phyloP scores from a whole-genome alignment of 1,140 invertebrate species.

The Copidosoma floridanum region DNA sequence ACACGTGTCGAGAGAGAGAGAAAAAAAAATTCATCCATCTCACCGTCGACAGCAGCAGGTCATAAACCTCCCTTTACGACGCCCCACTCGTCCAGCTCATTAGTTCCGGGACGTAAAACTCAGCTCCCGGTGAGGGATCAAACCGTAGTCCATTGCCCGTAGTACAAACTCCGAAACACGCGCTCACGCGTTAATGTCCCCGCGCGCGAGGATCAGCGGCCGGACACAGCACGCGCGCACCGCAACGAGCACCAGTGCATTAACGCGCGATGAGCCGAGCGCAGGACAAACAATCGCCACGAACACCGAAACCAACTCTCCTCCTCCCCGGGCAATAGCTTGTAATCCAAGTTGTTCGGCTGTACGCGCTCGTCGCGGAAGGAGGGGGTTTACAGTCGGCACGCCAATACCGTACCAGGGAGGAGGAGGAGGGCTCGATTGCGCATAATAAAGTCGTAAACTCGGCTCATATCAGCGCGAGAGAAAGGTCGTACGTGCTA shows the following conservation, averaged over 20 bases:
- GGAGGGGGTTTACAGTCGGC: background rate
- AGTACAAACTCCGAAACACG: background rate
- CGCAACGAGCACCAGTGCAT: too few relatives aligned
- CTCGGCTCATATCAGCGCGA: background rate
- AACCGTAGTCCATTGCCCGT: too few relatives aligned
- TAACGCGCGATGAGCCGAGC: too few relatives aligned
- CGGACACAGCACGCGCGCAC: background rate
- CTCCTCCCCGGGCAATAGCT: background rate
- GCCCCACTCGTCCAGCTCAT: too few relatives aligned
- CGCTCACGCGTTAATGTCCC: background rate
- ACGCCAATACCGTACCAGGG: too few relatives aligned
- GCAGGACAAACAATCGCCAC: background rate
- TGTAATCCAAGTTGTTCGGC: background rate
- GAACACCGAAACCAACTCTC: background rate
- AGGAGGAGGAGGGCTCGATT: background rate
- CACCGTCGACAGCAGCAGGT: too few relatives aligned
- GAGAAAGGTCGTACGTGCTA: background rate
- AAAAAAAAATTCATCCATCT: too few relatives aligned
- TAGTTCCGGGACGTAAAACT: too few relatives aligned
- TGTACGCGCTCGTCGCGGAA: too few relatives aligned
- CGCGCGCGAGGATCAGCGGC: background rate
- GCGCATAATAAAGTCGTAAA: conserved; percentile 1
- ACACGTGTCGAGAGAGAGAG: too few relatives aligned
- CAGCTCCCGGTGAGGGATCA: too few relatives aligned
- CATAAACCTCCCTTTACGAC: too few relatives aligned